phyloP scores from a whole-genome alignment of 2,888 invertebrate genomes.

The Trichopoda pennipes region DNA sequence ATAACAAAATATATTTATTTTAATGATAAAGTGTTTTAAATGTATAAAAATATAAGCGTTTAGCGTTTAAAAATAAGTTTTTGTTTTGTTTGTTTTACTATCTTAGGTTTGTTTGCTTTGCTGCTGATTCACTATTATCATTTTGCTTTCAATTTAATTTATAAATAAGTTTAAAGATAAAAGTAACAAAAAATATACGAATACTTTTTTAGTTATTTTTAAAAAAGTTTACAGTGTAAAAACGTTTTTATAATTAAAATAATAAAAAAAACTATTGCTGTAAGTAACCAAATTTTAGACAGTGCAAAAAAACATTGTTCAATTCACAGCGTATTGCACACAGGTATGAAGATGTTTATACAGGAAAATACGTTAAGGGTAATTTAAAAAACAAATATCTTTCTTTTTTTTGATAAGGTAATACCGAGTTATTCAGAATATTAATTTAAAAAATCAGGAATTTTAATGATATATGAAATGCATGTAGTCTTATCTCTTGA shows the following conservation, averaged over 20 bases:
- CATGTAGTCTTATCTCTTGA: too few species aligned
- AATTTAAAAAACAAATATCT: too few species aligned
- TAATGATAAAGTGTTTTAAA: conserved; percentile 60
- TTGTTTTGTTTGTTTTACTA: conserved; percentile 54
- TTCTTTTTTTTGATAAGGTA: too few species aligned
- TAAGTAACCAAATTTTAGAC: conserved; percentile 7
- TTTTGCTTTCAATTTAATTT: conserved; percentile 48
- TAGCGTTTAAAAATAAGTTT: conserved; percentile 60
- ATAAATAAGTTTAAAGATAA: conserved; percentile 8
- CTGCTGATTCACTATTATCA: conserved; percentile 61
- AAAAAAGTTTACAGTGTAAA: conserved; percentile 49
- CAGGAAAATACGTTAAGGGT: too few species aligned
- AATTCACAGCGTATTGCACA: conserved; percentile 6
- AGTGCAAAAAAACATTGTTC: conserved; percentile 6
- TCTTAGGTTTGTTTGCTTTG: conserved; percentile 68
- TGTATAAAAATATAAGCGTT: conserved; percentile 68
- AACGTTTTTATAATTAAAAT: background rate
- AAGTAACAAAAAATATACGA: conserved; percentile 38
- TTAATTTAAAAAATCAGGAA: too few species aligned
- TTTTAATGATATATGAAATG: too few species aligned
- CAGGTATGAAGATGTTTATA: background rate
- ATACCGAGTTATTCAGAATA: too few species aligned
- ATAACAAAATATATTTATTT: conserved; percentile 67
- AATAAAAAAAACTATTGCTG: conserved; percentile 3
- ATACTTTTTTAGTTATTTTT: conserved; percentile 25